These are phyloP conservation scores for Drosophila miranda DNA, from an alignment of 1,140 invertebrate genomes.

Conservation along the genomic window DNA sequence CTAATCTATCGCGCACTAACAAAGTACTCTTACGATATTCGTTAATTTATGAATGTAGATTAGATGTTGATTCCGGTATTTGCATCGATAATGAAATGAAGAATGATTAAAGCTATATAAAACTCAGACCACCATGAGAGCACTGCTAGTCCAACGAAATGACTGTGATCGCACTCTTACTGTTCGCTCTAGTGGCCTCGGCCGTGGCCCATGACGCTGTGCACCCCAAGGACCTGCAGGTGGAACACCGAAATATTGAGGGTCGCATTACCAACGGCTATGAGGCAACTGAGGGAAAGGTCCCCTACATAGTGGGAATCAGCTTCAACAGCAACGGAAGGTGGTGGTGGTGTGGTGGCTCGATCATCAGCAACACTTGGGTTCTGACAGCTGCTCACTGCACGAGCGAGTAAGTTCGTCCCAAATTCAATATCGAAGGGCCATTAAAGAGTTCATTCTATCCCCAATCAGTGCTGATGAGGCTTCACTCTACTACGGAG, in stretches of 20 bases:
- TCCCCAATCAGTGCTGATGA: slow-evolving; percentile 19
- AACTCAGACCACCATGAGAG: not conserved
- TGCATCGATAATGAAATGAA: slow-evolving; percentile 20
- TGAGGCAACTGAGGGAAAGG: slow-evolving; percentile 78
- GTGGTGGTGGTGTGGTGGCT: slow-evolving; percentile 85
- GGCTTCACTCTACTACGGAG: slow-evolving; percentile 64
- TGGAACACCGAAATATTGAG: slow-evolving; percentile 29
- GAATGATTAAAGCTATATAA: slow-evolving; percentile 10
- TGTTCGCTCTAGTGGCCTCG: slow-evolving; percentile 14
- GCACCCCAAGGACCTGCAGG: slow-evolving; percentile 18
- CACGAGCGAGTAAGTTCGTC: slow-evolving; percentile 13
- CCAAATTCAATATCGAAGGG: not conserved
- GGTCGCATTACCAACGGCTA: slow-evolving; percentile 76
- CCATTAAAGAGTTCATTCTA: no score
- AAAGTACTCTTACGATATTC: not conserved
- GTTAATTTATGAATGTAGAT: slow-evolving; percentile 17
- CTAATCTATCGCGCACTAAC: no score
- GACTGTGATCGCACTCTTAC: slow-evolving; percentile 5
- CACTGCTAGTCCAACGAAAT: slow-evolving; percentile 23
- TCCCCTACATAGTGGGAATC: slow-evolving; percentile 83
- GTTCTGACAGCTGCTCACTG: slow-evolving; percentile 86
- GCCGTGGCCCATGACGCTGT: slow-evolving; percentile 17
- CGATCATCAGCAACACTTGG: slow-evolving; percentile 84
- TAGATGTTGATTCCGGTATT: slow-evolving; percentile 17
- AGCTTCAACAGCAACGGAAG: slow-evolving; percentile 64